Conservation (phyloP, 1,140 invertebrate species). For the Neodiprion lecontei region DNA sequence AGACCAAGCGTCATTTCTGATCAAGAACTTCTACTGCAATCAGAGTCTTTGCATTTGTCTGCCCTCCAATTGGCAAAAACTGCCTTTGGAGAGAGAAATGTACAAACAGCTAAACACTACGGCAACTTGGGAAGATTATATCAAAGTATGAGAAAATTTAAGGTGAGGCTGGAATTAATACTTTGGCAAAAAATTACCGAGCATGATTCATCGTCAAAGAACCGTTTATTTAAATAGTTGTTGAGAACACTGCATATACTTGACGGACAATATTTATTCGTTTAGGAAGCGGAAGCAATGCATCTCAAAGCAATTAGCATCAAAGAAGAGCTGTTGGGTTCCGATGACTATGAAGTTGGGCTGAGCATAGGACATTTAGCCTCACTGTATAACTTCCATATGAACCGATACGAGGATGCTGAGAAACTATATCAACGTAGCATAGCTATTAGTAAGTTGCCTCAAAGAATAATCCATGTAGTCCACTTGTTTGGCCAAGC, state of each 20-base stretch:
- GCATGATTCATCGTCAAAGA: background rate
- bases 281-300: slow-evolving; percentile 86
- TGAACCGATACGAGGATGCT: slow-evolving; percentile 84
- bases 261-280: slow-evolving; percentile 24
- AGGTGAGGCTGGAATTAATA: slow-evolving; percentile 59
- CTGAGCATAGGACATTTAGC: slow-evolving; percentile 90
- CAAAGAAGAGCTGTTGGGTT: slow-evolving; percentile 85
- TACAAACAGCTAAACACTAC: slow-evolving; percentile 94
- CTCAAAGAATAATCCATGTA: background rate
- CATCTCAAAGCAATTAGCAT: slow-evolving; percentile 90
- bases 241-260: background rate
- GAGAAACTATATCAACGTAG: slow-evolving; percentile 86
- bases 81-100: slow-evolving; percentile 89
- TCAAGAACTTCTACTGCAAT: slow-evolving; percentile 71
- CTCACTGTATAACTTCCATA: slow-evolving; percentile 93
- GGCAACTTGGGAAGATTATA: slow-evolving; percentile 90
- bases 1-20: slow-evolving; percentile 56
- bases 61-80: slow-evolving; percentile 78
- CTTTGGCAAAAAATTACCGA: too few species aligned
- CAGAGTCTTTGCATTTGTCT: slow-evolving; percentile 81
- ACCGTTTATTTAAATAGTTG: slow-evolving; percentile 10
- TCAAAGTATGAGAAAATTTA: slow-evolving; percentile 88
- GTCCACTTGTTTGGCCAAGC: too few species aligned
- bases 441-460: slow-evolving; percentile 81
- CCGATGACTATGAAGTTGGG: slow-evolving; percentile 91